Percentiles rank a stretch among this genome's conserved stretches.
Evolutionary conservation across 2,797 vertebrate genomes (phyloP).

Genomic region (Spizella passerina): DNA sequence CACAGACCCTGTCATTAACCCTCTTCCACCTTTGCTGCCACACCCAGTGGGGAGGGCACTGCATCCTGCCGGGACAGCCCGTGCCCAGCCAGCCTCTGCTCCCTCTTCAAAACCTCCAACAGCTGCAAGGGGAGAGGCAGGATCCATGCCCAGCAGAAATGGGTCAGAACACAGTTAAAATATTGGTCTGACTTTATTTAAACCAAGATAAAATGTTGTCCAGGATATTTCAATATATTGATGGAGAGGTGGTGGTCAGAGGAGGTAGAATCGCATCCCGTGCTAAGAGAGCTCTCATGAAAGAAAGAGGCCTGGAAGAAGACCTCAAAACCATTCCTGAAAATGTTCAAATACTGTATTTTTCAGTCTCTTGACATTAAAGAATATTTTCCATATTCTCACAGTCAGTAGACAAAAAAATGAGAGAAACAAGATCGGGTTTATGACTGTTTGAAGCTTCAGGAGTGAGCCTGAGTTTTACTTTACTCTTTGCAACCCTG

Average conservation of each 20-base stretch:
- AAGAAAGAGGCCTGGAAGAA: neutral
- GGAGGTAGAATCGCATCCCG: neutral
- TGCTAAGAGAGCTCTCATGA: neutral
- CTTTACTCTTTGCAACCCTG: neutral
- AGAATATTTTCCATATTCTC: neutral
- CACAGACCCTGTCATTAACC: slow-evolving; percentile 31
- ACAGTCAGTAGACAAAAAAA: neutral
- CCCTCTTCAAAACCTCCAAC: neutral
- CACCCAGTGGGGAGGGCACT: neutral
- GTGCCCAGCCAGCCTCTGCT: neutral
- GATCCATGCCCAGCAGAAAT: neutral
- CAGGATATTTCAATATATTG: neutral
- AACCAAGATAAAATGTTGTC: neutral
- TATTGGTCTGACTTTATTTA: neutral
- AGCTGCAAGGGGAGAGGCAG: neutral
- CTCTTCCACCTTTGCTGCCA: neutral
- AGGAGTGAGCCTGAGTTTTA: neutral
- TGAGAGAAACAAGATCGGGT: neutral
- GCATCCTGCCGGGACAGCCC: accelerated
- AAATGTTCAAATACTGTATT: neutral
- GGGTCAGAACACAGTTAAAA: neutral
- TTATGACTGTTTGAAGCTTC: neutral
- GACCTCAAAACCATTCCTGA: neutral
- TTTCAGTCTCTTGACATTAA: neutral
- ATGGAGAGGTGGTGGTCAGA: accelerated